A percentile compares a stretch with the other conserved stretches of the same genome.
Evolutionary conservation across 2,797 vertebrate genomes (phyloP).

Genomic region (Helostoma temminkii): DNA sequence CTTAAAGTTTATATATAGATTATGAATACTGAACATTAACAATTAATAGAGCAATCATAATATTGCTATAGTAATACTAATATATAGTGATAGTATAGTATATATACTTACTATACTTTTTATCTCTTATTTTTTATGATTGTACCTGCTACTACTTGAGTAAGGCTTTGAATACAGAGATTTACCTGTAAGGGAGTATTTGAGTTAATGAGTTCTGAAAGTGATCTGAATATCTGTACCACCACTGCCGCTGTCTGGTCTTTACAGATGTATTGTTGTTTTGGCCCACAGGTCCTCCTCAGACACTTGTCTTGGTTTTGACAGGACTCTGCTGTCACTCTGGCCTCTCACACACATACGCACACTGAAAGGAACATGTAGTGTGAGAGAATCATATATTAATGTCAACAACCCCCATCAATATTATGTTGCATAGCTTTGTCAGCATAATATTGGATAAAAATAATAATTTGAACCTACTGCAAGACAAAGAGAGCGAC

Average conservation of each 20-base stretch:
- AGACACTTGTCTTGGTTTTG: slow-evolving; percentile 27
- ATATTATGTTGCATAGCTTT: neutral
- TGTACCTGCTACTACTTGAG: too few species aligned
- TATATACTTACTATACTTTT: too few species aligned
- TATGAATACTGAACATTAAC: too few species aligned
- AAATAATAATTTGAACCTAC: slow-evolving; percentile 22
- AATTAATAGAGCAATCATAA: too few species aligned
- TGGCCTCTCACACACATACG: neutral
- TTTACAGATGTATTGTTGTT: neutral
- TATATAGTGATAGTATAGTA: too few species aligned
- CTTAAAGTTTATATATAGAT: too few species aligned
- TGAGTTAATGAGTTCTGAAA: neutral
- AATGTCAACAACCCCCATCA: neutral
- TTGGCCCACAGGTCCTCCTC: neutral
- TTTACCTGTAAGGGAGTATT: neutral
- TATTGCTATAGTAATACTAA: too few species aligned
- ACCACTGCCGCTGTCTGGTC: too few species aligned
- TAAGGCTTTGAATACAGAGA: neutral
- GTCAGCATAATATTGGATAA: neutral
- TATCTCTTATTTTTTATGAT: too few species aligned
- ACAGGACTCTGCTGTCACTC: slow-evolving; percentile 16
- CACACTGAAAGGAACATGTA: slow-evolving; percentile 1
- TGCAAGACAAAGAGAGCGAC: slow-evolving; percentile 12
- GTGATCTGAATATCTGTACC: neutral
- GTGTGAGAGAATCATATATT: slow-evolving; percentile 4